A percentile compares a stretch with the other conserved stretches of the same genome.
Evolutionary conservation across 2,113 vertebrate genomes (phyloP).

Genomic region (Saimiri boliviensis): DNA sequence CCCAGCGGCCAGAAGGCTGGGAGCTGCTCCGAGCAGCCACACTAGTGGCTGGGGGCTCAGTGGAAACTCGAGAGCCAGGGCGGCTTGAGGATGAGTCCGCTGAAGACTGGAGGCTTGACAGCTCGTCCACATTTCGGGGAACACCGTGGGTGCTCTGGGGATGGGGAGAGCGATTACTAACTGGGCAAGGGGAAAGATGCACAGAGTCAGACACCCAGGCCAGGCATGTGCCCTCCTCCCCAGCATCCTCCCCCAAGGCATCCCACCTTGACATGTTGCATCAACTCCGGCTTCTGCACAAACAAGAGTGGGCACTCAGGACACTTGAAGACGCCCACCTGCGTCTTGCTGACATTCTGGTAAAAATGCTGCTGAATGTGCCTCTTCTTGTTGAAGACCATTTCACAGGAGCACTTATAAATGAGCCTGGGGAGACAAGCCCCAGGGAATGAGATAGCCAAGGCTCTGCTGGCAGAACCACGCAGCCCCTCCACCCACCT

Average conservation of each 20-base stretch:
- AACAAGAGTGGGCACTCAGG: conserved; percentile 94
- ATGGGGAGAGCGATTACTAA: conserved; percentile 58
- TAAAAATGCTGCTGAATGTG: conserved; percentile 95
- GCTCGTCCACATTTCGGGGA: conserved; percentile 84
- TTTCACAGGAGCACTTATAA: conserved; percentile 97
- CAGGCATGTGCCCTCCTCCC: neutral
- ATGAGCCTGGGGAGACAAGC: conserved; percentile 87
- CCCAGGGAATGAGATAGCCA: neutral
- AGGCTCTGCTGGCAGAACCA: neutral
- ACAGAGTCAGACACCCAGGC: neutral
- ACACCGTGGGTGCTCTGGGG: conserved; percentile 89
- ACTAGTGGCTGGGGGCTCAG: conserved; percentile 75
- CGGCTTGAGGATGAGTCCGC: conserved; percentile 71
- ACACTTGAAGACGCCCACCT: conserved; percentile 95
- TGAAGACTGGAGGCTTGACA: conserved; percentile 81
- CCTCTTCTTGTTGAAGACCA: conserved; percentile 95
- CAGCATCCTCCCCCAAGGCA: neutral
- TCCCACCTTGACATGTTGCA: conserved; percentile 96
- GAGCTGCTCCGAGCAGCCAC: conserved; percentile 60
- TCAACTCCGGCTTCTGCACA: conserved; percentile 93
- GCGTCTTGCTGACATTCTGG: conserved; percentile 89
- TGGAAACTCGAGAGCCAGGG: conserved; percentile 68
- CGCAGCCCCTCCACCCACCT: neutral
- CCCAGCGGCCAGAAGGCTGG: conserved; percentile 59
- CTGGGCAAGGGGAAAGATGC: conserved; percentile 24